Percentiles rank a stretch among this genome's conserved stretches.
phyloP scores from a whole-genome alignment of 1,140 invertebrate genomes.

The Drosophila lowei region DNA sequence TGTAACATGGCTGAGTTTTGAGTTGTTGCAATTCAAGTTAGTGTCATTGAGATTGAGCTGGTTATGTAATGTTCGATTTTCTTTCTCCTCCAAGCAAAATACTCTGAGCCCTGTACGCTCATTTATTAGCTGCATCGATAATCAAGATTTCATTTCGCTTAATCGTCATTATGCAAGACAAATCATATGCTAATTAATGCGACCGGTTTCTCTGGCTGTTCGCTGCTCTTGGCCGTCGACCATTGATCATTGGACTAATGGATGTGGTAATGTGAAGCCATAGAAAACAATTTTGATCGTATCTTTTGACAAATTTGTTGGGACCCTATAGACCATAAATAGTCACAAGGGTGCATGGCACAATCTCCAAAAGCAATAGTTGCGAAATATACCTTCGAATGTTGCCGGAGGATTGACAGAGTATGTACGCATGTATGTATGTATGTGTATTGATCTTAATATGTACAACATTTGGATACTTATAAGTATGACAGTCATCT shows the following conservation, averaged over 20 bases:
- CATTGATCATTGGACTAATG: constrained; percentile 45
- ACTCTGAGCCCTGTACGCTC: constrained; percentile 3
- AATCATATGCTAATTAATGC: constrained; percentile 65
- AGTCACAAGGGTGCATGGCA: not conserved
- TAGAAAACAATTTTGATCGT: constrained; percentile 13
- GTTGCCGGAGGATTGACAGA: not conserved
- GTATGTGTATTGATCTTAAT: constrained; percentile 42
- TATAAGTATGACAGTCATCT: constrained; percentile 52
- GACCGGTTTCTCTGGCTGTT: constrained; percentile 52
- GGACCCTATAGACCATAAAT: constrained; percentile 22
- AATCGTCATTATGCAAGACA: constrained; percentile 54
- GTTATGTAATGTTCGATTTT: constrained; percentile 18
- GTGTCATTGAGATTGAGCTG: not conserved
- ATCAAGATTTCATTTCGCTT: constrained; percentile 40
- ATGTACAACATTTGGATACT: constrained; percentile 33
- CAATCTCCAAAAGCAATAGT: constrained; percentile 23
- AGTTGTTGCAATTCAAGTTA: not conserved
- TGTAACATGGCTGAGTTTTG: not conserved
- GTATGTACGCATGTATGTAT: constrained; percentile 1
- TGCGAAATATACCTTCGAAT: constrained; percentile 20
- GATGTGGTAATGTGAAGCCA: constrained; percentile 53
- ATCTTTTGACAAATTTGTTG: constrained; percentile 48
- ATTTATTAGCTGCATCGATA: constrained; percentile 38
- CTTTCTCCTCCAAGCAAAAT: too few relatives aligned
- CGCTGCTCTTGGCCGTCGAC: constrained; percentile 12